These are phyloP conservation scores for Alauda arvensis DNA, from an alignment of 2,797 vertebrate species.

Conservation along the genomic window DNA sequence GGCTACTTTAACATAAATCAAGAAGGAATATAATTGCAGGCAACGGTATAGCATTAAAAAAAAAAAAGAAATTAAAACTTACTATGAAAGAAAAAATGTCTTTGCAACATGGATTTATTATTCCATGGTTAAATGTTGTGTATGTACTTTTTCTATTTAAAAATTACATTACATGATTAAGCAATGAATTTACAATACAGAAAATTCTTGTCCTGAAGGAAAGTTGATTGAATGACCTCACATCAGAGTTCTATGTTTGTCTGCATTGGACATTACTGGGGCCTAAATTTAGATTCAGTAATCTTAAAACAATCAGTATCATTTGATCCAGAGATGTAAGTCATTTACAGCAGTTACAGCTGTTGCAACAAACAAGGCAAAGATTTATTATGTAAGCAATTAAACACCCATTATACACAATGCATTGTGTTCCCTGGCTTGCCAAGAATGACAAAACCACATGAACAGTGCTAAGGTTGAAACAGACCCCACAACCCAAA, in stretches of 20 bases:
- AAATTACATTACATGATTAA: not conserved
- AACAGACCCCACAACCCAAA: not conserved
- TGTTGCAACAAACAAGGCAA: slow-evolving; percentile 22
- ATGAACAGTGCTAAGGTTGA: not conserved
- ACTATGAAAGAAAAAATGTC: not conserved
- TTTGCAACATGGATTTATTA: slow-evolving; percentile 20
- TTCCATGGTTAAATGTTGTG: not conserved
- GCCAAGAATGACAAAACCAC: not conserved
- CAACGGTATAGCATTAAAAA: not conserved
- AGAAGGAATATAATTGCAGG: not conserved
- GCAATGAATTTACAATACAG: not conserved
- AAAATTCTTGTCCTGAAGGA: not conserved
- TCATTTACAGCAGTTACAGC: slow-evolving; percentile 3
- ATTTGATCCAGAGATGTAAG: not conserved
- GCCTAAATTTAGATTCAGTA: not conserved
- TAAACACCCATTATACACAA: not conserved
- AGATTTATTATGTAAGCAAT: slow-evolving; percentile 38
- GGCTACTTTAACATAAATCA: not conserved
- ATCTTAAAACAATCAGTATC: not conserved
- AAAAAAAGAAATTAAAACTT: not conserved
- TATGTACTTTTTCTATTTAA: not conserved
- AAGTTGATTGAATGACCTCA: not conserved
- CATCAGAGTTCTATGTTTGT: not conserved
- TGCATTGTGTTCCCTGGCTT: not conserved
- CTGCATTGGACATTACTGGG: not conserved